phyloP scores from a whole-genome alignment of 1,140 invertebrate species.

The Plectrocnemia conspersa region DNA sequence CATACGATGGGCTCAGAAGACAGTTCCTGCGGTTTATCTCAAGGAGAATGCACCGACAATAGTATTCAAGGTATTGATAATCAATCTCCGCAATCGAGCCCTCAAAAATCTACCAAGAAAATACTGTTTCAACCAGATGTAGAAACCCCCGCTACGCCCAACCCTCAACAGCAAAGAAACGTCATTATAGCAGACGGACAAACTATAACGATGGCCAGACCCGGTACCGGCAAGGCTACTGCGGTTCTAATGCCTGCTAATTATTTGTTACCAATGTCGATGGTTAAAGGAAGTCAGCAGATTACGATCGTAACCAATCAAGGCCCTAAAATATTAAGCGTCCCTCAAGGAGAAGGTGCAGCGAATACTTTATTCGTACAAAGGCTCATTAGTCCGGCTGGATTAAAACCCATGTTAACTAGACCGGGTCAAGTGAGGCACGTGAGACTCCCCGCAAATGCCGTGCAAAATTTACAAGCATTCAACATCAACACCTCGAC shows the following conservation, averaged over 20 bases:
- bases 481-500: conserved; percentile 44
- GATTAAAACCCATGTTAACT: conserved; percentile 46
- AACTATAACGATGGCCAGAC: conserved; percentile 47
- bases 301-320: conserved; percentile 65
- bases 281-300: conserved; percentile 65
- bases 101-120: conserved; percentile 46
- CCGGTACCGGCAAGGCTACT: conserved; percentile 50
- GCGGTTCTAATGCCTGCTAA: conserved; percentile 64
- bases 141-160: conserved; percentile 24
- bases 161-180: conserved; percentile 44
- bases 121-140: conserved; percentile 43
- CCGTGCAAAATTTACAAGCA: conserved; percentile 48
- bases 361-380: conserved; percentile 53
- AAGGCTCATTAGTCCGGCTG: conserved; percentile 46
- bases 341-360: conserved; percentile 45
- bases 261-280: conserved; percentile 63
- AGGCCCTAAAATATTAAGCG: conserved; percentile 60
- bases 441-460: conserved; percentile 46
- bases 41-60: conserved; percentile 48
- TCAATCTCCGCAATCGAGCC: conserved; percentile 50
- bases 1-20: conserved; percentile 67
- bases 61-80: conserved; percentile 42
- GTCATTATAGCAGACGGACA: conserved; percentile 56
- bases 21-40: conserved; percentile 62
- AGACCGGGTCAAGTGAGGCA: conserved; percentile 46